These are phyloP conservation scores for Aplysia californica DNA, from an alignment of 1,140 invertebrate species.

Conservation along the genomic window DNA sequence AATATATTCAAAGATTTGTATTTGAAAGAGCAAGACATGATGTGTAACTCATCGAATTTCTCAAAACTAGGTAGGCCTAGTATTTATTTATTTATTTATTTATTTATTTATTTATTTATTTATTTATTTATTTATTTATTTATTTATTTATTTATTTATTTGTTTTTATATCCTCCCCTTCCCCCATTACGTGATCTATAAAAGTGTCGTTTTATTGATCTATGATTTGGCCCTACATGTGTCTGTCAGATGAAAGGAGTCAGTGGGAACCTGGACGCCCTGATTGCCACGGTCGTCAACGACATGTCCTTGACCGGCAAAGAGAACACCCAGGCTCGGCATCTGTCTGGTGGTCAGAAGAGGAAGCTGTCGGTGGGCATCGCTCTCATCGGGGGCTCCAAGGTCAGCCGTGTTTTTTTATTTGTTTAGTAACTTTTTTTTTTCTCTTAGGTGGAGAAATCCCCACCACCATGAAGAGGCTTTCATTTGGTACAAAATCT, in stretches of 20 bases:
- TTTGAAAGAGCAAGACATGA: no score
- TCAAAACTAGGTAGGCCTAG: no score
- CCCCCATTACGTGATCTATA: background rate
- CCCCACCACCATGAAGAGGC: background rate
- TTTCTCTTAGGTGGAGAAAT: no score
- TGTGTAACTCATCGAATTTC: no score
- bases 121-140: background rate
- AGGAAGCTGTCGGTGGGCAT: conserved; percentile 68
- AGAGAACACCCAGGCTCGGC: conserved; percentile 75
- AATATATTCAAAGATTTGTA: no score
- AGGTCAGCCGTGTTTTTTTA: no score
- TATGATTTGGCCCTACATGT: background rate
- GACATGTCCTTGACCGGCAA: conserved; percentile 73
- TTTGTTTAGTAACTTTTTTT: no score
- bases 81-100: background rate
- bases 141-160: background rate
- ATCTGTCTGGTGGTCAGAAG: conserved; percentile 71
- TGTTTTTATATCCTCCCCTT: background rate
- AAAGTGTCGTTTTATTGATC: no score
- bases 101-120: background rate
- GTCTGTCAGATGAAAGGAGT: conserved; percentile 73
- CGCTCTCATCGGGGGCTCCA: conserved; percentile 69
- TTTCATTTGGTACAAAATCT: background rate
- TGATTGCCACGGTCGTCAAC: conserved; percentile 60
- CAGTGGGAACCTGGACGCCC: conserved; percentile 67